Conservation (phyloP, 2,113 vertebrate species). For the Malaclemys terrapin region DNA sequence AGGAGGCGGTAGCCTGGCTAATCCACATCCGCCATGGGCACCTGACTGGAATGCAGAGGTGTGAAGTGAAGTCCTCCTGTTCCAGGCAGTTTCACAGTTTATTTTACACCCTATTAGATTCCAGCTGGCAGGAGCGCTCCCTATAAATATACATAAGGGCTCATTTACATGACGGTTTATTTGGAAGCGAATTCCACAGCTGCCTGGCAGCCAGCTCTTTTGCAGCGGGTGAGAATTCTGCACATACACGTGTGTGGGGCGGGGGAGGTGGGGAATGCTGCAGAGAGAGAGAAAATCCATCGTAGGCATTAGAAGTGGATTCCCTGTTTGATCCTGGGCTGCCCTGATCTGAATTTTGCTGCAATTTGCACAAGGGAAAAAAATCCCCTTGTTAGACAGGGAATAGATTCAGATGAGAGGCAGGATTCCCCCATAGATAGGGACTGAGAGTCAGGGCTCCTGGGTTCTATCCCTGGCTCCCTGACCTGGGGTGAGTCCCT, state of each 20-base stretch:
- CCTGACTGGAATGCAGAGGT: not conserved
- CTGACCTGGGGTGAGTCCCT: not conserved
- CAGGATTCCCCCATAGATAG: not conserved
- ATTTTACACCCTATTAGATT: constrained; percentile 61
- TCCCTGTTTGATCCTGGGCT: not conserved
- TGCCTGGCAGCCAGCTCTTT: constrained; percentile 36
- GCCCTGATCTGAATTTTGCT: not conserved
- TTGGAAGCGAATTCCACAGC: constrained; percentile 64
- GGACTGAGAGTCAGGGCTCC: not conserved
- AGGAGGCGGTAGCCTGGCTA: not conserved
- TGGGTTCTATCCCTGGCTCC: not conserved
- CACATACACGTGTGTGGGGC: not conserved
- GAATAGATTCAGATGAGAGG: not conserved
- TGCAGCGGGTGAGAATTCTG: not conserved
- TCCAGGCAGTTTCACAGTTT: constrained; percentile 61
- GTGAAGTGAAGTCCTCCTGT: not conserved
- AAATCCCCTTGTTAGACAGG: not conserved
- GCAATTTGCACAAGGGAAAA: not conserved
- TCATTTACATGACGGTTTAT: constrained; percentile 62
- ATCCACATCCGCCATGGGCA: not conserved
- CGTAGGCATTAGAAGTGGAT: not conserved
- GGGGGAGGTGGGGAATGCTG: not conserved
- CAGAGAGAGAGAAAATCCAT: not conserved
- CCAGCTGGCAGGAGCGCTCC: constrained; percentile 65
- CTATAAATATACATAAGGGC: constrained; percentile 67